Conservation (phyloP, 2,797 vertebrate genomes). For the Poecile montanus region DNA sequence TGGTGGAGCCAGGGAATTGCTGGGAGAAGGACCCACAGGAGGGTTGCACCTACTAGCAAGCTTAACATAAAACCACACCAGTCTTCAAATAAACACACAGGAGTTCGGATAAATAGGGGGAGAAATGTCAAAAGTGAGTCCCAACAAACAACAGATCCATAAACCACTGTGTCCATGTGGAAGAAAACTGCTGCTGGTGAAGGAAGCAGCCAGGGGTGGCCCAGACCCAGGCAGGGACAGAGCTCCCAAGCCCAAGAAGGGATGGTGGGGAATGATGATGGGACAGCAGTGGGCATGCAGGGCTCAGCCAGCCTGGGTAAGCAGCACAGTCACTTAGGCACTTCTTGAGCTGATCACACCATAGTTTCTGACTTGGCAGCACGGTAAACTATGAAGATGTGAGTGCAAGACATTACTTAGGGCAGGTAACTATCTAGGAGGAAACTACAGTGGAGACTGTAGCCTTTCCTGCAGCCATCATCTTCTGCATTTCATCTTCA, state of each 20-base stretch:
- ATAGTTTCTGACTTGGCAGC: neutral
- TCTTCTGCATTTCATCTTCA: neutral
- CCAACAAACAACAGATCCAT: neutral
- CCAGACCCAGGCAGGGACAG: no score
- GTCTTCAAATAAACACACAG: neutral
- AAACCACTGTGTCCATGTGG: neutral
- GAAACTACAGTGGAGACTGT: neutral
- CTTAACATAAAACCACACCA: neutral
- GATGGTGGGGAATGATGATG: neutral
- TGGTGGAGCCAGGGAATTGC: neutral
- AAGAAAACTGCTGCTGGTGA: neutral
- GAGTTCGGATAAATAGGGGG: accelerated
- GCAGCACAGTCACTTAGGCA: neutral
- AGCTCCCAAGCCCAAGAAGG: accelerated
- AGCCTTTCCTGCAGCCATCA: neutral
- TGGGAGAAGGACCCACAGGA: neutral
- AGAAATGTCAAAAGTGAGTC: neutral
- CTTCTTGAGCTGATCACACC: neutral
- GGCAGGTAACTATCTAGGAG: neutral
- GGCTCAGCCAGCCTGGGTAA: neutral
- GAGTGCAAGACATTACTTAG: neutral
- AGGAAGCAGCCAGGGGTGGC: neutral
- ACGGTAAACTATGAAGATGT: neutral
- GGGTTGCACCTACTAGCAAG: neutral
- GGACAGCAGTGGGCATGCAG: neutral